A percentile compares a stretch with the other conserved stretches of the same genome.
These are phyloP conservation scores for Phengaris arion DNA, from an alignment of 2,888 invertebrate genomes.

Conservation along the genomic window DNA sequence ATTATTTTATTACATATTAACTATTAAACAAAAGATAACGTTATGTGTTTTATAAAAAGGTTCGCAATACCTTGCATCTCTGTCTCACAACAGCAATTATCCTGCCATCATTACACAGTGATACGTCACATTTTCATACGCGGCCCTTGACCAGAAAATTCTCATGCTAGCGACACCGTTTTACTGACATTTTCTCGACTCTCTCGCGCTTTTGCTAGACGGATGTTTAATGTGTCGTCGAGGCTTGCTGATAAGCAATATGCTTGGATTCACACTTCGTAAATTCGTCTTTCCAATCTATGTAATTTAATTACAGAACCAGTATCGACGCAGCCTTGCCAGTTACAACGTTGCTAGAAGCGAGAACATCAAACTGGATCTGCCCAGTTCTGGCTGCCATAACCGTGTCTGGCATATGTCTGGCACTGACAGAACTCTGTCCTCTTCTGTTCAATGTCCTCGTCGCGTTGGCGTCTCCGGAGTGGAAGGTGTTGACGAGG, in stretches of 20 bases:
- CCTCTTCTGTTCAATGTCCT: slow-evolving; percentile 78
- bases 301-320: slow-evolving; percentile 56
- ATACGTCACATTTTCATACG: too few species aligned
- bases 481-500: slow-evolving; percentile 81
- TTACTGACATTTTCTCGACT: too few species aligned
- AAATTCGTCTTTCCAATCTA: background rate
- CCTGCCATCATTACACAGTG: too few species aligned
- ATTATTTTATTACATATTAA: too few species aligned
- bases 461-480: slow-evolving; percentile 79
- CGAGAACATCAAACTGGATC: slow-evolving; percentile 80
- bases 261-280: background rate
- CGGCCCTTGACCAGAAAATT: too few species aligned
- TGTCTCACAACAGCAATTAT: too few species aligned
- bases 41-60: too few species aligned
- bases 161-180: too few species aligned
- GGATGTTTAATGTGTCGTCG: slow-evolving; percentile 5
- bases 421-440: slow-evolving; percentile 82
- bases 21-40: too few species aligned
- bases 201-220: too few species aligned
- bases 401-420: slow-evolving; percentile 79
- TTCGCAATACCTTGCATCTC: too few species aligned
- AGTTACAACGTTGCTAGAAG: slow-evolving; percentile 79
- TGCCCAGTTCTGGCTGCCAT: slow-evolving; percentile 79
- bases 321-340: slow-evolving; percentile 80
- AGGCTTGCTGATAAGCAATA: background rate